A percentile compares a stretch with the other conserved stretches of the same genome.
Conservation (phyloP, 2,113 vertebrate species). For the Illadopsis cleaveri region DNA sequence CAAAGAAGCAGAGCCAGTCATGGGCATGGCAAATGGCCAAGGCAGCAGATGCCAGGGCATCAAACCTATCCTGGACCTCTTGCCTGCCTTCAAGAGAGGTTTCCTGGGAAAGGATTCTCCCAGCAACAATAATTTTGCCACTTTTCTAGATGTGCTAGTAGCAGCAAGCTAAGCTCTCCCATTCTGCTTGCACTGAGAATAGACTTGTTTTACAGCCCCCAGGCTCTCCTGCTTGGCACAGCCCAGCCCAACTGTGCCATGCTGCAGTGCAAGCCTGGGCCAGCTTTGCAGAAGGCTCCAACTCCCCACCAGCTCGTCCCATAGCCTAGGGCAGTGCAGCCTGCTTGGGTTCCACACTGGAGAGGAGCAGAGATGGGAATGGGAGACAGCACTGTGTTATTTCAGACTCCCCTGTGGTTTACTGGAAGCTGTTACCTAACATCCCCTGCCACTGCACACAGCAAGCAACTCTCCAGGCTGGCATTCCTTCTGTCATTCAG, state of each 20-base stretch:
- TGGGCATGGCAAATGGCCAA: not conserved
- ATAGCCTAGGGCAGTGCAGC: not conserved
- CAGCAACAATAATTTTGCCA: not conserved
- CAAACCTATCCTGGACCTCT: not conserved
- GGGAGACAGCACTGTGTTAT: not conserved
- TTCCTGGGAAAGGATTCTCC: not conserved
- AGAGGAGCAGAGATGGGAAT: not conserved
- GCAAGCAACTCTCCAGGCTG: not conserved
- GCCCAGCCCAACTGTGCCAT: not conserved
- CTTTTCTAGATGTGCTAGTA: not conserved
- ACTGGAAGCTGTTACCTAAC: not conserved
- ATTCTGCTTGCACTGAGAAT: not conserved
- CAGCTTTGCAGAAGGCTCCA: not conserved
- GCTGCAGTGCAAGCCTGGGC: not conserved
- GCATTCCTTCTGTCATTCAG: not conserved
- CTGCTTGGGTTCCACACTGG: rapidly evolving
- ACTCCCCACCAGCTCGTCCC: not conserved
- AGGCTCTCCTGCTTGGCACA: not conserved
- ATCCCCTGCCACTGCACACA: not conserved
- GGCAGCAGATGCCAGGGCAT: not conserved
- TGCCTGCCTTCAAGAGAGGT: not conserved
- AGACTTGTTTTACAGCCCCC: not conserved
- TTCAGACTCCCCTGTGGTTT: not conserved
- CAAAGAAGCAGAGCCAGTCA: not conserved
- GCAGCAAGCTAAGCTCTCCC: not conserved